Evolutionary conservation across 1,140 invertebrate genomes (phyloP).

Genomic region (Apis dorsata): DNA sequence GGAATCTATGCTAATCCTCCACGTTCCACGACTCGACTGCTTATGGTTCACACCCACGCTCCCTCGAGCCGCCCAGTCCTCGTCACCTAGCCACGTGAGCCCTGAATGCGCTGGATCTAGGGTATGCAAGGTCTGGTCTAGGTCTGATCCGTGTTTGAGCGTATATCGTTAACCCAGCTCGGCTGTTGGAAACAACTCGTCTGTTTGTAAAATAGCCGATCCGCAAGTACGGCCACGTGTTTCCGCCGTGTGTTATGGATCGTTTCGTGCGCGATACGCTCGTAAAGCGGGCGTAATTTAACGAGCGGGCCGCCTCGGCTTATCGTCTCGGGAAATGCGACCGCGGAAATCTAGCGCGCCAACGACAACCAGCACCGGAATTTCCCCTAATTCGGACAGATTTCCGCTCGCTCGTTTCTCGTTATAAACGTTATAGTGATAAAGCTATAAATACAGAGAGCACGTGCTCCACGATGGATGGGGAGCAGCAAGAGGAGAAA

Average conservation of each 20-base stretch:
- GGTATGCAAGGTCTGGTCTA: neutral
- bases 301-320: neutral
- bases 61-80: too few species aligned
- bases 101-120: neutral
- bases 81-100: too few species aligned
- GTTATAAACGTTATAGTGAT: constrained; percentile 25
- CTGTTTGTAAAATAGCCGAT: constrained; percentile 16
- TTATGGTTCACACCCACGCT: neutral
- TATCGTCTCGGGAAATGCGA: neutral
- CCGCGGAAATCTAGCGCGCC: neutral
- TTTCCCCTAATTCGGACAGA: neutral
- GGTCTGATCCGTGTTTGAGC: neutral
- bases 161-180: neutral
- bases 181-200: too few species aligned
- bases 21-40: neutral
- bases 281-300: constrained; percentile 1
- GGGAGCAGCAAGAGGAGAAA: neutral
- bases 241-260: neutral
- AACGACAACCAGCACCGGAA: neutral
- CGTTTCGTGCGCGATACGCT: constrained; percentile 5
- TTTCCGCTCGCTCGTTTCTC: neutral
- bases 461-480: neutral
- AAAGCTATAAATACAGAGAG: constrained; percentile 53
- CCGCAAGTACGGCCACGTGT: constrained; percentile 20
- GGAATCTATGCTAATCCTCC: neutral